Evolutionary conservation across 2,888 invertebrate species (phyloP), one percentile per base, ranked within the genome.

Genomic region (Hololepta plana): DNA sequence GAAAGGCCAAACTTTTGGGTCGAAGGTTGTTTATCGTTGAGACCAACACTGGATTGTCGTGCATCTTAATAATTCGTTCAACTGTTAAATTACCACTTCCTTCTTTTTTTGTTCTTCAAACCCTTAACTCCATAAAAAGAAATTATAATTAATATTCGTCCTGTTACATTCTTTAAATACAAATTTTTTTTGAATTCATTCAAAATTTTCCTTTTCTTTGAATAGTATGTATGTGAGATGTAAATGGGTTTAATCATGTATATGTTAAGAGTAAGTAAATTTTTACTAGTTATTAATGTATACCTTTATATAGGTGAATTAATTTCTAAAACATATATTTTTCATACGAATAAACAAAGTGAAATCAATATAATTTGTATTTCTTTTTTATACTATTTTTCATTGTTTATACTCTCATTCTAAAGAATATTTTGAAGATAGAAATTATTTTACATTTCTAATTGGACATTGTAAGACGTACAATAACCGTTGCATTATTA

Each of bases 1-100:
- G 84, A 88, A 45, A 63, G 81, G 33, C 91, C 91, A 15, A 90
- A 90, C 56, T 79, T 87, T 53, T 95, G 95, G 95, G 87, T 93
- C n/a, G 93, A 95, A 56, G 87, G 87, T 31, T 84, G 81, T 32
- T 60, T 95, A 23, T 71, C 80, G 3, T 62, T 95, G 20, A 63
- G 93, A 43, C 74, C 90, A 23, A 76, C 77, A 31, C 60, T 82
- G 28, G 72, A 72, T 40, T 60, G 64, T 45, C 57, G 53, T 31
- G 38, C 44, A 24, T 43, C 35, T 16, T 34, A 29, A 34, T 30
- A 34, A 31, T 27, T 34, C 20, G 20, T 20, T 20, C 9, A 20
- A 20, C 10, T 20, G 10, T 20, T 9, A 20, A 20, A 20, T 4
- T 22, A 22, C 23, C 23, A 22, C 12, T 22, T 22, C 20, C 20